phyloP scores from a whole-genome alignment of 2,888 invertebrate species.

The Eupithecia insigniata region DNA sequence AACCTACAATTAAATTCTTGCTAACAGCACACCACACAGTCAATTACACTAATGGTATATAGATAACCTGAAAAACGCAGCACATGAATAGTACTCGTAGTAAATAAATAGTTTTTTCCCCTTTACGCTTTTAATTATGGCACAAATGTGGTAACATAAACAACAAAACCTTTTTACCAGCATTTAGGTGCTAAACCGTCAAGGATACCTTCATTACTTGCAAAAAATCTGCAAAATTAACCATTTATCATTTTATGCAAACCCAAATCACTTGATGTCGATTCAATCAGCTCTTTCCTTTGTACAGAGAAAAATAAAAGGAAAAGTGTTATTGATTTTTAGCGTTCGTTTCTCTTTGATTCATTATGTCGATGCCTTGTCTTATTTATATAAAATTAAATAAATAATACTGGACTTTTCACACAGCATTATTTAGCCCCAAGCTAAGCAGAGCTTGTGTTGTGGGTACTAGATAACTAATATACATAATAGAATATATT shows the following conservation, averaged over 20 bases:
- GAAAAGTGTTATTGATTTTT: conserved; percentile 34
- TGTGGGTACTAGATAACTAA: too few relatives aligned
- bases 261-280: conserved; percentile 41
- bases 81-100: too few relatives aligned
- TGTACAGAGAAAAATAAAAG: conserved; percentile 25
- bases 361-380: conserved; percentile 15
- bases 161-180: not conserved
- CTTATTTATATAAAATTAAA: too few relatives aligned
- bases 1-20: too few relatives aligned
- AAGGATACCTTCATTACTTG: conserved; percentile 22
- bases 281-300: conserved; percentile 34
- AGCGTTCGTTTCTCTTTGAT: conserved; percentile 18
- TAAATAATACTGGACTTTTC: too few relatives aligned
- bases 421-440: too few relatives aligned
- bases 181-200: conserved; percentile 3
- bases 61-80: too few relatives aligned
- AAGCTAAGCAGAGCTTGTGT: too few relatives aligned
- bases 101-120: too few relatives aligned
- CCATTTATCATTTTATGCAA: conserved; percentile 21
- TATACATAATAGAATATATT: too few relatives aligned
- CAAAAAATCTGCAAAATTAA: conserved; percentile 25
- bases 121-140: not conserved
- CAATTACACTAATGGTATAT: too few relatives aligned
- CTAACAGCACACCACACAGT: too few relatives aligned
- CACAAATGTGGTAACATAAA: not conserved